Evolutionary conservation across 2,113 vertebrate species (phyloP), one percentile per base, ranked within the genome.

Genomic region (Zosterops lateralis): DNA sequence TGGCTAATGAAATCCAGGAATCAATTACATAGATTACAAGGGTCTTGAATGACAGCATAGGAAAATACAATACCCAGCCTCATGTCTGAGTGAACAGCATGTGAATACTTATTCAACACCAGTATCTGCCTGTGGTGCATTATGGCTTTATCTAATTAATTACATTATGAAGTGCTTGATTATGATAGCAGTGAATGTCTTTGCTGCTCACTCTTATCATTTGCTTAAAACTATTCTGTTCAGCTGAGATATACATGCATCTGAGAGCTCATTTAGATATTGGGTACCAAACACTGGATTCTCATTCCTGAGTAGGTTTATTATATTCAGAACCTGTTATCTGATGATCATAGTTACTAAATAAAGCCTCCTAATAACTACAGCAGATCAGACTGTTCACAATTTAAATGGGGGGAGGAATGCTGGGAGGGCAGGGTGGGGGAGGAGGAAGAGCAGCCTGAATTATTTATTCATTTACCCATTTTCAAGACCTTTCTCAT

Each of bases 131-230:
- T 64, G 29, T 38, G 21, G 54, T 87, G 66, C 26, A 50, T 77
- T 84, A 89, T 56, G 24, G 17, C 25, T 92, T 94, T 89, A 89
- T 89, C 61, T 91, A 91, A 85, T 93, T 92, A 95, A 93, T 95
- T 90, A 70, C 51, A 42, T 87, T 58, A 62, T 92, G 34, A 94
- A 93, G 60, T 56, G 40, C 24, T 89, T 87, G 78, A 91, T 91
- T 91, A 85, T 67, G 71, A 84, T 62, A 96, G 17, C 42, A 77
- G 26, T 82, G 56, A 89, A 87, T 45, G 56, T 62, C 47, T 95
- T 93, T 89, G 71, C 81, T 73, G 45, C 77, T 74, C 74, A 58
- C 26, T 81, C 80, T 92, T 95, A 89, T 87, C 67, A 71, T 9
- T 83, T 83, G 13, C 51, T 91, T 58, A 51, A 87, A 95, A 92